Percentiles rank a stretch among this genome's conserved stretches.
phyloP scores from a whole-genome alignment of 2,797 vertebrate species.

The Propithecus deckenii region DNA sequence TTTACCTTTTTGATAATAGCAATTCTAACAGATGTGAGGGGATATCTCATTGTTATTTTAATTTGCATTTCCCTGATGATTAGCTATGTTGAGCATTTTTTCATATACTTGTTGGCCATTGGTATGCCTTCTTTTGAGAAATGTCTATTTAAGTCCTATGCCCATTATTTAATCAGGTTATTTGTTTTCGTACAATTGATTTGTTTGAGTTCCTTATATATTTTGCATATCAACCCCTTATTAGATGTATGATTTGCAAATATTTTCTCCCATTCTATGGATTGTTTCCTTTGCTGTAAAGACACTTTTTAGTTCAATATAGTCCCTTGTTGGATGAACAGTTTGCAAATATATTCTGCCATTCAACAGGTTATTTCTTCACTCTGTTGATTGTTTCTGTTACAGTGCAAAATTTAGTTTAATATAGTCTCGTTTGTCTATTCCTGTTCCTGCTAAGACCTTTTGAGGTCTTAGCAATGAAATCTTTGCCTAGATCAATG shows the following conservation, averaged over 20 bases:
- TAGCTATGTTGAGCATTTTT: no score
- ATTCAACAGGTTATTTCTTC: neutral
- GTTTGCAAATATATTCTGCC: neutral
- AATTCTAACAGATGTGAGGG: no score
- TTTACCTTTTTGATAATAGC: no score
- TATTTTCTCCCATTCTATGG: no score
- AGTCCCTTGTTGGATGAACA: neutral
- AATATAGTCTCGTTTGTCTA: neutral
- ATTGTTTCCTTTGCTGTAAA: no score
- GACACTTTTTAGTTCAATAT: no score
- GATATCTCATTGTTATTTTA: no score
- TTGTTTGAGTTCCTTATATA: neutral
- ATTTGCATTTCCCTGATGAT: no score
- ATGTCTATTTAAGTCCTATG: neutral
- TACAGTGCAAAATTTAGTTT: neutral
- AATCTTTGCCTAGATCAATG: neutral
- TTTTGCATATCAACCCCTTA: neutral
- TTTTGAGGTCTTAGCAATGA: neutral
- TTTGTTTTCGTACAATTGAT: neutral
- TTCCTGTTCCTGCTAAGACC: neutral
- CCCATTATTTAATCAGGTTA: neutral
- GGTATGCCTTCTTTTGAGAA: neutral
- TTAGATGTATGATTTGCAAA: no score
- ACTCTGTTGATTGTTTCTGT: neutral
- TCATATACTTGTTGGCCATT: no score